Conservation (phyloP, 1,140 invertebrate species). For the Cepaea nemoralis region DNA sequence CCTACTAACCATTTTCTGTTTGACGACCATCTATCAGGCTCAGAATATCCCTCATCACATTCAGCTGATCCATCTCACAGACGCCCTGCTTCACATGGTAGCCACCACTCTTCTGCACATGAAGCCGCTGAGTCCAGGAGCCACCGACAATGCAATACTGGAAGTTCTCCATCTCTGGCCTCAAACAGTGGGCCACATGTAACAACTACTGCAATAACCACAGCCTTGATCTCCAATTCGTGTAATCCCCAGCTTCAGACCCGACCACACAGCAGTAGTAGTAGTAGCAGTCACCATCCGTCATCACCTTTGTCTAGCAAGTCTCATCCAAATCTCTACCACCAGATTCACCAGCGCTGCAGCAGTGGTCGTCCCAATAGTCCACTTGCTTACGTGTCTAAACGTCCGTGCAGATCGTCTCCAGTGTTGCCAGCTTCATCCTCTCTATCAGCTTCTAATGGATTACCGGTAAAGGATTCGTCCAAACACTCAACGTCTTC, state of each 20-base stretch:
- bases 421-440: background rate
- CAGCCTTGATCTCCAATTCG: background rate
- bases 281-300: background rate
- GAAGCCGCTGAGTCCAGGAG: background rate
- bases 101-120: background rate
- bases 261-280: background rate
- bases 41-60: background rate
- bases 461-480: background rate
- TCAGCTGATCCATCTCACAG: background rate
- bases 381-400: background rate
- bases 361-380: background rate
- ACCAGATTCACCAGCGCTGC: background rate
- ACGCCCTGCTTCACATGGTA: background rate
- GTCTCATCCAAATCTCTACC: background rate
- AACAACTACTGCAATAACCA: background rate
- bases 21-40: background rate
- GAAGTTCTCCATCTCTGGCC: background rate
- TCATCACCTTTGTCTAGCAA: background rate
- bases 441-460: background rate
- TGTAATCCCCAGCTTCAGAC: background rate
- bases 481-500: background rate
- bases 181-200: background rate
- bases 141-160: background rate
- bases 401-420: background rate
- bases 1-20: background rate